Evolutionary conservation across 2,888 invertebrate genomes (phyloP).

Genomic region (Antitype chi): DNA sequence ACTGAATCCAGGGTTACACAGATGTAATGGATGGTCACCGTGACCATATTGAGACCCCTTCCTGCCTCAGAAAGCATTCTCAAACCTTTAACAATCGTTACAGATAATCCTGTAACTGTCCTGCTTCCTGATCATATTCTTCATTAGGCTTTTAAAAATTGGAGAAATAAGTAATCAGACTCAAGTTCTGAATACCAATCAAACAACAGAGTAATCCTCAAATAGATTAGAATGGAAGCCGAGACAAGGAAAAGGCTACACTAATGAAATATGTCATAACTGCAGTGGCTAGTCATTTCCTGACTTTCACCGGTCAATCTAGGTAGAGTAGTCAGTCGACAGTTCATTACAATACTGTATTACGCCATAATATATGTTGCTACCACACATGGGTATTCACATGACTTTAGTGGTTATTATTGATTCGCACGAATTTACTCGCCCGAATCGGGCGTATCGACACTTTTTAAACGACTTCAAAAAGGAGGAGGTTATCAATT

Average conservation of each 20-base stretch:
- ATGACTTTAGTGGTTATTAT: background rate
- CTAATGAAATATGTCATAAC: conserved; percentile 51
- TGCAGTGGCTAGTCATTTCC: conserved; percentile 26
- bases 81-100: no score
- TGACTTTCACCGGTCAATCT: conserved; percentile 49
- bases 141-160: no score
- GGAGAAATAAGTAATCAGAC: background rate
- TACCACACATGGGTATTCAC: background rate
- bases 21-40: no score
- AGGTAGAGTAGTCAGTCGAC: conserved; percentile 15
- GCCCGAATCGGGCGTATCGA: no score
- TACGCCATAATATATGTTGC: conserved; percentile 10
- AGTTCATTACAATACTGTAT: conserved; percentile 33
- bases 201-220: background rate
- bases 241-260: conserved; percentile 32
- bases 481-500: no score
- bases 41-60: no score
- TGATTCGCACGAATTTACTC: no score
- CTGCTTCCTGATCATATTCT: no score
- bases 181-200: background rate
- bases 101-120: no score
- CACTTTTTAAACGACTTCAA: no score
- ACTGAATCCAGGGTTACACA: no score
- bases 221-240: conserved; percentile 26
- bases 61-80: no score